Conservation (phyloP, 2,797 vertebrate genomes). For the Babyrousa celebensis region DNA sequence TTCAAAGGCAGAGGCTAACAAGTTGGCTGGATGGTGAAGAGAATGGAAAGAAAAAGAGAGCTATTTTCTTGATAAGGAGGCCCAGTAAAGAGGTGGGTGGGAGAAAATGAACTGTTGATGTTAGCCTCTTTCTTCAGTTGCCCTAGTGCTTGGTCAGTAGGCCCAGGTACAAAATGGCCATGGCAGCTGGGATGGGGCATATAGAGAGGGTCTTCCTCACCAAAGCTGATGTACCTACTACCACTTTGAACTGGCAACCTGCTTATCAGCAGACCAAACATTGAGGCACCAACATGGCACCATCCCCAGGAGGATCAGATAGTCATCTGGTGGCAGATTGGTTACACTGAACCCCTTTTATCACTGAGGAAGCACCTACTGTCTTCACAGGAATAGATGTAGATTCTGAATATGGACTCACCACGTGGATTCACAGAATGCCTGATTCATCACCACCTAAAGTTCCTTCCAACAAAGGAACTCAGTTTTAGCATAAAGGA, state of each 20-base stretch:
- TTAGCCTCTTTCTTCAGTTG: constrained; percentile 44
- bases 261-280: constrained; percentile 20
- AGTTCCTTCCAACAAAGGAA: constrained; percentile 26
- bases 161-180: constrained; percentile 17
- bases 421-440: constrained; percentile 52
- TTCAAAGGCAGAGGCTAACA: constrained; percentile 2
- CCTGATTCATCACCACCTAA: constrained; percentile 49
- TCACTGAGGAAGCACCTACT: neutral
- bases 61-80: constrained; percentile 33
- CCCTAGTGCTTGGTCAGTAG: constrained; percentile 2
- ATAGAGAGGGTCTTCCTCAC: neutral
- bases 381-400: constrained; percentile 44
- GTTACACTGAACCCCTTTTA: constrained; percentile 32
- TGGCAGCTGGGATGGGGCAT: neutral
- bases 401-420: constrained; percentile 58
- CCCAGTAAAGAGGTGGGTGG: neutral
- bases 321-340: constrained; percentile 34
- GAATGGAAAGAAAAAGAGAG: constrained; percentile 37
- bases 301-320: neutral
- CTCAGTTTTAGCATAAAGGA: constrained; percentile 59
- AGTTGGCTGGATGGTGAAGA: constrained; percentile 45
- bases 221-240: neutral
- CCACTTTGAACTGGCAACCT: constrained; percentile 27
- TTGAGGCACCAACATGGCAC: neutral
- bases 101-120: constrained; percentile 36